Conservation (phyloP, 2,797 vertebrate species). For the Vireo griseus region DNA sequence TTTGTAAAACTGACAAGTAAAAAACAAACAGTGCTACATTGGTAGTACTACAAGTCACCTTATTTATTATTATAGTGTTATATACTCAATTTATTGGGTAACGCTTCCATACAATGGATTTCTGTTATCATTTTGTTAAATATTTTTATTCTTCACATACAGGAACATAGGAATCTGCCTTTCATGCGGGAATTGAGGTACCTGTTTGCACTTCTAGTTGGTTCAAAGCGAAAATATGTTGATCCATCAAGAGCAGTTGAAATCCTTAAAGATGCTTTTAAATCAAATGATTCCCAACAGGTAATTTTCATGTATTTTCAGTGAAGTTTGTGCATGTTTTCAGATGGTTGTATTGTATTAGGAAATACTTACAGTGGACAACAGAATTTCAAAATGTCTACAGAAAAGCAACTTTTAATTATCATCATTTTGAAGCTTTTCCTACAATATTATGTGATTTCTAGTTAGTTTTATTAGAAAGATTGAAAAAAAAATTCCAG, state of each 20-base stretch:
- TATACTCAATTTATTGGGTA: background rate
- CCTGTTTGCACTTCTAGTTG: constrained; percentile 95
- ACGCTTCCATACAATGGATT: background rate
- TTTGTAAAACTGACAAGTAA: background rate
- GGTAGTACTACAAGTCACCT: background rate
- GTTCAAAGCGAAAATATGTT: constrained; percentile 96
- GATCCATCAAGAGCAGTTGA: constrained; percentile 96
- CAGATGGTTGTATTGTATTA: background rate
- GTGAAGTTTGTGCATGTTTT: background rate
- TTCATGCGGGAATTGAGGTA: constrained; percentile 96
- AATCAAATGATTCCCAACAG: constrained; percentile 97
- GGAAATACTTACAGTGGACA: background rate
- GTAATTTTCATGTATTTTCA: constrained; percentile 68
- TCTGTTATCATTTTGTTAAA: background rate
- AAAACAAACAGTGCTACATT: background rate
- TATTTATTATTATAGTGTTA: background rate
- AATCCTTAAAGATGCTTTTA: constrained; percentile 98
- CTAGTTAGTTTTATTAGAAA: background rate
- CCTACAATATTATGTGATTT: background rate
- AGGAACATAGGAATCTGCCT: constrained; percentile 96
- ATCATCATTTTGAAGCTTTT: background rate
- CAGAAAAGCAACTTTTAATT: background rate
- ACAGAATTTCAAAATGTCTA: background rate
- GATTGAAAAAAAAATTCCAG: background rate
- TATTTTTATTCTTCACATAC: constrained; percentile 2